These are phyloP conservation scores for Lithobates sylvaticus DNA, from an alignment of 2,797 vertebrate genomes.

Conservation along the genomic window DNA sequence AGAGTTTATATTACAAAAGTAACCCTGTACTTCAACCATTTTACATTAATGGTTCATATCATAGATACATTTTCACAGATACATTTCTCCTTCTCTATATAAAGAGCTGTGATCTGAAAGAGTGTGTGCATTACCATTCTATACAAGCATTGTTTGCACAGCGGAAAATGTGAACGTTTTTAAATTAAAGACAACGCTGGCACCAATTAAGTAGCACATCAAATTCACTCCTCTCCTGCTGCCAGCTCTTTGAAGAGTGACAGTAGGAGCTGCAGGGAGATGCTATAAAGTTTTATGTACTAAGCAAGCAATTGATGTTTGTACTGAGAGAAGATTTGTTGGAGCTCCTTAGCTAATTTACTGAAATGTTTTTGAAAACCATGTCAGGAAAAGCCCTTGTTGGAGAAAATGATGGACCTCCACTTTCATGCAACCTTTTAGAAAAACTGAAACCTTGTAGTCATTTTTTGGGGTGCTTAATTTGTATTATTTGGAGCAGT, in stretches of 20 bases:
- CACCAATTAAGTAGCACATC: slow-evolving; percentile 3
- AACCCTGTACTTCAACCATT: neutral
- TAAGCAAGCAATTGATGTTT: slow-evolving; percentile 2
- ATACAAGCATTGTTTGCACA: neutral
- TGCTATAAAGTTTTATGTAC: neutral
- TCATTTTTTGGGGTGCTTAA: neutral
- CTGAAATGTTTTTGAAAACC: neutral
- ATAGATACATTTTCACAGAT: neutral
- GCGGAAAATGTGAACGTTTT: neutral
- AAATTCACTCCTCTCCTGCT: slow-evolving; percentile 1
- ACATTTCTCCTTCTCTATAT: neutral
- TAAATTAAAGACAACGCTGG: slow-evolving; percentile 16
- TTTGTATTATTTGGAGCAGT: neutral
- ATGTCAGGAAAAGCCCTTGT: neutral
- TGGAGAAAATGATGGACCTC: neutral
- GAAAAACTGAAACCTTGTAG: neutral
- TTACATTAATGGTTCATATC: too few relatives aligned
- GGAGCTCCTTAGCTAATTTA: neutral
- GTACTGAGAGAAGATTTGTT: neutral
- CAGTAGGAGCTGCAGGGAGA: neutral
- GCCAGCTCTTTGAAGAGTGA: neutral
- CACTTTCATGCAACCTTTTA: neutral
- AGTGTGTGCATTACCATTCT: neutral
- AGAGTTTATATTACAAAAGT: neutral
- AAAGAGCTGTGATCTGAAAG: neutral